Percentiles rank a stretch among this genome's conserved stretches.
These are phyloP conservation scores for Plebejus melissa DNA, from an alignment of 2,888 invertebrate genomes.

Conservation along the genomic window DNA sequence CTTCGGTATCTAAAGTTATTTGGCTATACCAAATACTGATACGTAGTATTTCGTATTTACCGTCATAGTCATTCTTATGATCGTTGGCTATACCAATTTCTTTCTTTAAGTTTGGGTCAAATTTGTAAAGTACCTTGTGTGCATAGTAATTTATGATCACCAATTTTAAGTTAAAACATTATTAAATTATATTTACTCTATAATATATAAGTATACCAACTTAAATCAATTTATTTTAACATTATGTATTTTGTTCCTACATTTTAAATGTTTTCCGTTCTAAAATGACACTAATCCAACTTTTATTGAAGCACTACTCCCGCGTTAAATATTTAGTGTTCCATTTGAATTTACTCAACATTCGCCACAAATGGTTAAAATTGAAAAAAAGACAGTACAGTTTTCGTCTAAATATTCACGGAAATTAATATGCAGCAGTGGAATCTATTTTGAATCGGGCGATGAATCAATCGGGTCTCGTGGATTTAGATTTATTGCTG, in stretches of 20 bases:
- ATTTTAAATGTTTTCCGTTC: not conserved
- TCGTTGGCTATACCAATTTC: no score
- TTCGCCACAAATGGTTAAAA: not conserved
- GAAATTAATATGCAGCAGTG: slow-evolving; percentile 16
- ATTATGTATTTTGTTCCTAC: not conserved
- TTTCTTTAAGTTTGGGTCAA: no score
- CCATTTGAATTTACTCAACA: not conserved
- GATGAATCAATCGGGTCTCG: slow-evolving; percentile 36
- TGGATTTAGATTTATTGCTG: slow-evolving; percentile 35
- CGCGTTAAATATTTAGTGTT: not conserved
- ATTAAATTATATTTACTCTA: no score
- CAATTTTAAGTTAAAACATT: no score
- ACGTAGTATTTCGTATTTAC: not conserved
- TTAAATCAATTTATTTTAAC: not conserved
- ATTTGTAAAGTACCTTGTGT: no score
- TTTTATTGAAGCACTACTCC: slow-evolving; percentile 16
- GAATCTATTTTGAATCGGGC: slow-evolving; percentile 35
- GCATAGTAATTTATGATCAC: no score
- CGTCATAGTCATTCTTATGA: no score
- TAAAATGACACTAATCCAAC: not conserved
- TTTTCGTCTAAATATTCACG: slow-evolving; percentile 16
- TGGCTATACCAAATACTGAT: not conserved
- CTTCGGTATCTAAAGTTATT: not conserved
- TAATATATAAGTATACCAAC: no score
- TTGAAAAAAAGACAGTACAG: not conserved